Evolutionary conservation across 2,797 vertebrate species (phyloP), one percentile per base, ranked within the genome.

Genomic region (Coregonus sp.): DNA sequence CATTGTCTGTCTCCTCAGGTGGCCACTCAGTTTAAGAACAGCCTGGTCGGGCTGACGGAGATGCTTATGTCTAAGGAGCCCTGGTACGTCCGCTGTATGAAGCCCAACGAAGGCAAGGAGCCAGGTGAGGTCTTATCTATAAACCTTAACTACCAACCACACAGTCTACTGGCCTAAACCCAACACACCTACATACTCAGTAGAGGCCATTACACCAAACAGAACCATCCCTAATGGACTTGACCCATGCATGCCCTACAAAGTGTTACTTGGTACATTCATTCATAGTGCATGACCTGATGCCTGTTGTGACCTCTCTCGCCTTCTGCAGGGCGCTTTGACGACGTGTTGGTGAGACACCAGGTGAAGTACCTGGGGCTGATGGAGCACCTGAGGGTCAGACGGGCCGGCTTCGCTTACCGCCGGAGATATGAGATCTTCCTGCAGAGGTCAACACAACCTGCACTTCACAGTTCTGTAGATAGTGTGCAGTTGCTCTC

Each of bases 331-430:
- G 97, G 94, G 73, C 95, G 86, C 80, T 98, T 99, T 18, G 97
- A 99, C 1, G 96, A 98, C 0, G 90, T 92, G 80, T 84, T 98
- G 85, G 95, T 98, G 82, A 91, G 95, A 40, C 98, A 99, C 67
- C 97, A 99, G 93, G 94, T 99, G 80, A 98, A 98, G 82, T 99
- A 99, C 89, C 89, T 99, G 87, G 97, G 98, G 0, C 91, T 99
- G 86, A 98, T 99, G 97, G 98, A 99, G 86, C 97, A 98, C 86
- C 87, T 99, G 78, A 89, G 97, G 74, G 98, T 99, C 85, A 93
- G 96, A 4, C 92, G 97, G 0, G 97, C 97, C 0, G 97, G 98
- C 15, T 99, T 99, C 0, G 97, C 97, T 0, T 98, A 99, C 86
- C 93, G 97, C 0, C 93, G 97, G 75, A 97, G 96, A 87, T 99